A percentile compares a stretch with the other conserved stretches of the same genome.
These are phyloP conservation scores for Hoplodrina blanda DNA, from an alignment of 2,888 invertebrate species.

Conservation along the genomic window DNA sequence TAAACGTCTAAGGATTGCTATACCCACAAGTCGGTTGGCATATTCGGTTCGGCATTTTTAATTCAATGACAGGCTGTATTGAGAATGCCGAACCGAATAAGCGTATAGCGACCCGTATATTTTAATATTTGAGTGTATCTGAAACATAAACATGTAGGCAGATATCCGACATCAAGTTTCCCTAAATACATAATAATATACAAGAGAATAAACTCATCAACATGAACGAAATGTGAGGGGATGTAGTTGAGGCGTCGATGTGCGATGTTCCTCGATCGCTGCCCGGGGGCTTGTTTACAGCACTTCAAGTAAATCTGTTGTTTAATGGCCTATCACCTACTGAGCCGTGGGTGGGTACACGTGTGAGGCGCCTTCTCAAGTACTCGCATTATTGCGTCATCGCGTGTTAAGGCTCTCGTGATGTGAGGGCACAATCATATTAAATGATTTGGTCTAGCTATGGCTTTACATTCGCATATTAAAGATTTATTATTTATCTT, in stretches of 20 bases:
- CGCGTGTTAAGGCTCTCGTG: background rate
- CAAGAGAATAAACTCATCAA: slow-evolving; percentile 44
- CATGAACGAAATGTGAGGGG: slow-evolving; percentile 33
- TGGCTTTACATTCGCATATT: too few relatives aligned
- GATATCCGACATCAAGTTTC: background rate
- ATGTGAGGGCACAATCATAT: background rate
- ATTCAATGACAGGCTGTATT: too few relatives aligned
- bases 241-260: slow-evolving; percentile 9
- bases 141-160: slow-evolving; percentile 5
- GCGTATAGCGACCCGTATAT: background rate
- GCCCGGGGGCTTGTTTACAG: slow-evolving; percentile 44
- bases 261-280: slow-evolving; percentile 14
- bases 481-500: too few relatives aligned
- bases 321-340: slow-evolving; percentile 40
- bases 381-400: slow-evolving; percentile 1
- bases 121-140: background rate
- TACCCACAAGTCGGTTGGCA: too few relatives aligned
- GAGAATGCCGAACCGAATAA: too few relatives aligned
- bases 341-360: slow-evolving; percentile 1
- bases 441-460: too few relatives aligned
- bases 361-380: background rate
- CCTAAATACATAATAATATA: slow-evolving; percentile 29
- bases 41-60: too few relatives aligned
- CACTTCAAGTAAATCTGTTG: slow-evolving; percentile 41
- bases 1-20: background rate